These are phyloP conservation scores for Glandiceps talaboti DNA, from an alignment of 53 echinoderm and acorn worm genomes.

Conservation along the genomic window DNA sequence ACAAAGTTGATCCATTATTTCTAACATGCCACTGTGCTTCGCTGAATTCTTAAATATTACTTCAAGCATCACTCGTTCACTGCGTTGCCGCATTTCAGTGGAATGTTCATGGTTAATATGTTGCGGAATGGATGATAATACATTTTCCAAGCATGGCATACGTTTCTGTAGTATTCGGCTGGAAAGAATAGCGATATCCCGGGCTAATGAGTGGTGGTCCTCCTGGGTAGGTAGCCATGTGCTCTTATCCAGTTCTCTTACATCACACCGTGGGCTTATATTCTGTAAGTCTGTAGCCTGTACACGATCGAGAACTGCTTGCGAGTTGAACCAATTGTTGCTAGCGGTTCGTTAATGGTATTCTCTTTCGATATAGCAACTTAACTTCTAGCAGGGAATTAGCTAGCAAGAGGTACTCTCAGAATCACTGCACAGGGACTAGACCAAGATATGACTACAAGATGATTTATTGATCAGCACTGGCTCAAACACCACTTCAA, in stretches of 20 bases:
- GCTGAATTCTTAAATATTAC: background rate
- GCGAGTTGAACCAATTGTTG: background rate
- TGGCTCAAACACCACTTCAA: too few relatives aligned
- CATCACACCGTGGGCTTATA: background rate
- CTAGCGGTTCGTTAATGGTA: background rate
- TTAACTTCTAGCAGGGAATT: too few relatives aligned
- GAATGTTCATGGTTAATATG: background rate
- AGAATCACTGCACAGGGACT: too few relatives aligned
- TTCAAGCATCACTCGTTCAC: background rate
- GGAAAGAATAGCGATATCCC: background rate
- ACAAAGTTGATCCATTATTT: background rate
- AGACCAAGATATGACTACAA: too few relatives aligned
- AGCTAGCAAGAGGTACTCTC: too few relatives aligned
- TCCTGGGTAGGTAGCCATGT: background rate
- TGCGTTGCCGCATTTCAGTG: background rate
- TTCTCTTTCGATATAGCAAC: too few relatives aligned
- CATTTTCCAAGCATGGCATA: background rate
- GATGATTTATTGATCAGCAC: too few relatives aligned
- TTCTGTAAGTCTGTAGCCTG: background rate
- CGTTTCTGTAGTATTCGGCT: background rate
- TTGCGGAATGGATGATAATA: background rate
- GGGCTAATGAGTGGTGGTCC: background rate
- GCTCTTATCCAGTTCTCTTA: background rate
- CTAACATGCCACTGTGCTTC: background rate
- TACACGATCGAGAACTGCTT: background rate